Evolutionary conservation across 1,140 invertebrate genomes (phyloP).

Genomic region (Papilio helenus): DNA sequence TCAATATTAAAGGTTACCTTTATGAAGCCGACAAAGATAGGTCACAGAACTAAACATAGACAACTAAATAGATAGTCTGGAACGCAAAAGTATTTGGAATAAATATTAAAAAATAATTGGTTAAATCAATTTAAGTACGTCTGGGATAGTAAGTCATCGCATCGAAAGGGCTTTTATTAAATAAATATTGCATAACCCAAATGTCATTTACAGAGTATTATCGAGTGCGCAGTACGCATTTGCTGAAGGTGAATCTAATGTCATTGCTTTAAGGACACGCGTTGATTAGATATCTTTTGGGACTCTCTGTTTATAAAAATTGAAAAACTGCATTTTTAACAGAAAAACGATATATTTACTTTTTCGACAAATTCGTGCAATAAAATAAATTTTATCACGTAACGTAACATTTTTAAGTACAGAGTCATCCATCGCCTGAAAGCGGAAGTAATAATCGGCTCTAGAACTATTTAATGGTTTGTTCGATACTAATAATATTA

Average conservation of each 20-base stretch:
- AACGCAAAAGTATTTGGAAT: not conserved
- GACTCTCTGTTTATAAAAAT: not conserved
- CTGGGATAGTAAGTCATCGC: constrained; percentile 32
- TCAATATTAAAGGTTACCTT: constrained; percentile 19
- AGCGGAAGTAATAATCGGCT: no score
- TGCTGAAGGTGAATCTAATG: not conserved
- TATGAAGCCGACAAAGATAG: constrained; percentile 12
- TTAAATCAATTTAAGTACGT: constrained; percentile 19
- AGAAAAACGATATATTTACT: not conserved
- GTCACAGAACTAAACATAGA: not conserved
- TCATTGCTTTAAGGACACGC: not conserved
- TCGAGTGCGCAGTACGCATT: not conserved
- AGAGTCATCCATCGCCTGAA: no score
- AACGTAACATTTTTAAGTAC: no score
- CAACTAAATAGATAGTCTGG: not conserved
- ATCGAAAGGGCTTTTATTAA: constrained; percentile 11
- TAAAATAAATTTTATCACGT: no score
- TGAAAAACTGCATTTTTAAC: no score
- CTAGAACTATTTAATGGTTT: no score
- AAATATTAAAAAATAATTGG: constrained; percentile 26
- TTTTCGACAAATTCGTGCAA: no score
- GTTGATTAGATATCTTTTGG: not conserved
- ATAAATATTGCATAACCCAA: constrained; percentile 16
- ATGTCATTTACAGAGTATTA: constrained; percentile 12
- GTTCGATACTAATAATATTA: no score